Evolutionary conservation across 2,113 vertebrate species (phyloP).

Genomic region (Neotoma lepida): DNA sequence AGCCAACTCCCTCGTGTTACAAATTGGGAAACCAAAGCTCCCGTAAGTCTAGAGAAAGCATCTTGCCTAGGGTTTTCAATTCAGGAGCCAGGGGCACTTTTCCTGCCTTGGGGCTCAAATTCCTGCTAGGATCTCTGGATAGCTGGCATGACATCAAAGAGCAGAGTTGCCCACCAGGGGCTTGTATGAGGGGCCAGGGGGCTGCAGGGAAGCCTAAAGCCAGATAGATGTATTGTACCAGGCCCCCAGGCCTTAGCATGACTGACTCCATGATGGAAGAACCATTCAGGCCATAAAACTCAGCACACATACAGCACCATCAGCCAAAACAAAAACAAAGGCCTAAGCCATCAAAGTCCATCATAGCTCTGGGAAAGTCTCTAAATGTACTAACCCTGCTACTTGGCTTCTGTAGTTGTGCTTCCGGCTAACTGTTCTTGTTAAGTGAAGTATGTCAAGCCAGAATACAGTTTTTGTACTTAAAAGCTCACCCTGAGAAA

Average conservation of each 20-base stretch:
- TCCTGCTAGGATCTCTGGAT: neutral
- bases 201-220: neutral
- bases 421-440: neutral
- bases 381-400: neutral
- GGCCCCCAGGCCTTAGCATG: neutral
- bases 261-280: neutral
- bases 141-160: neutral
- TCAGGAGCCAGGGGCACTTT: neutral
- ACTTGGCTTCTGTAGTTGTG: neutral
- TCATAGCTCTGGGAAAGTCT: neutral
- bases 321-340: neutral
- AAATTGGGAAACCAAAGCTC: neutral
- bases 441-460: neutral
- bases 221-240: neutral
- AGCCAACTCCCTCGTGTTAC: neutral
- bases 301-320: fast-evolving
- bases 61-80: neutral
- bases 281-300: neutral
- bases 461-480: neutral
- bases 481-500: neutral
- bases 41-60: neutral
- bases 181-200: fast-evolving
- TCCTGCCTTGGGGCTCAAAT: fast-evolving
- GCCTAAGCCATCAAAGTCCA: neutral
- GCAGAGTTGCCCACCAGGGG: neutral